These are phyloP conservation scores for Microcebus tavaratra DNA, from an alignment of 2,113 vertebrate species.

Conservation along the genomic window DNA sequence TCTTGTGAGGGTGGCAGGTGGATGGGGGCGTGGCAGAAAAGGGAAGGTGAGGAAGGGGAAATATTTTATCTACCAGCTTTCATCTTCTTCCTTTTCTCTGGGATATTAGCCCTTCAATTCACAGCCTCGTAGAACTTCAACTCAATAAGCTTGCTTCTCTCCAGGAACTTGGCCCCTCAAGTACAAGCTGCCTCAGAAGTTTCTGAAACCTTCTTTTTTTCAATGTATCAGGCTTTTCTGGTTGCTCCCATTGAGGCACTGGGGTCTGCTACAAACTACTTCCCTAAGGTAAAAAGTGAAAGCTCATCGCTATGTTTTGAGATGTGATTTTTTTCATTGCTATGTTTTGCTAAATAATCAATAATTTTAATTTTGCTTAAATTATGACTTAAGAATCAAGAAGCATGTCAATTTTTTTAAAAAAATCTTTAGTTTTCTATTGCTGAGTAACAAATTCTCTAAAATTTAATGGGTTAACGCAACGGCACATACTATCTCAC, in stretches of 20 bases:
- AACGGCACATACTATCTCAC: not conserved
- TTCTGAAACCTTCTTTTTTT: not conserved
- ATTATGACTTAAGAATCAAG: not conserved
- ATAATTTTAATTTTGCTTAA: not conserved
- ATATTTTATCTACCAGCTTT: not conserved
- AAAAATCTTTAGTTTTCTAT: not conserved
- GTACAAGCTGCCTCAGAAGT: not conserved
- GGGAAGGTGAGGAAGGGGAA: not conserved
- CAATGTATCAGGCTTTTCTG: not conserved
- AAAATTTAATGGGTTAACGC: not conserved
- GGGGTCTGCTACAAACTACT: not conserved
- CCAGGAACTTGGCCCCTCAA: not conserved
- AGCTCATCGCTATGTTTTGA: not conserved
- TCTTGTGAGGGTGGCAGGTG: not conserved
- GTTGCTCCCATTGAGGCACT: not conserved
- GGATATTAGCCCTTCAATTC: not conserved
- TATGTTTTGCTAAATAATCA: not conserved
- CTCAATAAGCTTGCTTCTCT: not conserved
- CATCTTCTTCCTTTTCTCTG: not conserved
- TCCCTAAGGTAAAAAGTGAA: not conserved
- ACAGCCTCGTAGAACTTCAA: not conserved
- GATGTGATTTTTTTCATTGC: not conserved
- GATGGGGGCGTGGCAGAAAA: rapidly evolving
- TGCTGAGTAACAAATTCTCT: not conserved
- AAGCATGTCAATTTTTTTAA: not conserved